Evolutionary conservation across 2,797 vertebrate genomes (phyloP), one percentile per base, ranked within the genome.

Genomic region (Siniperca scherzeri): DNA sequence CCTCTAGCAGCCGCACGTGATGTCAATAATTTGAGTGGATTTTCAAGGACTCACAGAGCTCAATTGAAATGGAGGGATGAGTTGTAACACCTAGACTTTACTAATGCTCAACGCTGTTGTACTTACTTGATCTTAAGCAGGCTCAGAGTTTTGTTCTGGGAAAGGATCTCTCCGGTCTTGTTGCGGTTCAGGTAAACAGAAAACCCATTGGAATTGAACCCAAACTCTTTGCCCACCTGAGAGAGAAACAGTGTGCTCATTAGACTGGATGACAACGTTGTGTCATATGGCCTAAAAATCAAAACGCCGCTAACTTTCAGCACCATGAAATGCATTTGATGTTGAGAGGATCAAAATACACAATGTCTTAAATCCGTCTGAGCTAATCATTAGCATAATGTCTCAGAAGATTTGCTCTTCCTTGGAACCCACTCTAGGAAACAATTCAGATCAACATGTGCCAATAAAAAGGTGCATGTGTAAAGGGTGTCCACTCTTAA

Each of bases 51-150:
- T 30, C 30, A 30, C 30, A 30, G 30, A 30, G 30, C 30, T 30
- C 5, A 73, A 21, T 42, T 19, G 19, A 59, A 2, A 57, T 21
- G 40, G 2, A 19, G 8, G 1, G n/a, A 30, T 13, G 9, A 50
- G 16, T 6, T 38, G 22, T 38, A 21, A 42, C 53, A 69, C 46
- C 11, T 13, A 52, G 25, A 81, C n/a, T 33, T 30, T 0, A 60
- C 8, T 7, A 0, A 52, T 1, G 3, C 10, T 30, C 5, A 27
- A 66, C 25, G 2, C 3, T 11, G 6, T 42, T 36, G 21, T 2
- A 95, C 97, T 97, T 91, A 99, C 99, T 99, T 99, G 94, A 99
- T 99, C 94, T 99, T 98, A 11, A 99, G 96, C 70, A 99, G 91
- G 87, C 95, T 97, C 81, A 99, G 96, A 50, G 97, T 94, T 92